phyloP scores from a whole-genome alignment of 92 coral and sea anemone genomes.

The Zoanthus sociatus region DNA sequence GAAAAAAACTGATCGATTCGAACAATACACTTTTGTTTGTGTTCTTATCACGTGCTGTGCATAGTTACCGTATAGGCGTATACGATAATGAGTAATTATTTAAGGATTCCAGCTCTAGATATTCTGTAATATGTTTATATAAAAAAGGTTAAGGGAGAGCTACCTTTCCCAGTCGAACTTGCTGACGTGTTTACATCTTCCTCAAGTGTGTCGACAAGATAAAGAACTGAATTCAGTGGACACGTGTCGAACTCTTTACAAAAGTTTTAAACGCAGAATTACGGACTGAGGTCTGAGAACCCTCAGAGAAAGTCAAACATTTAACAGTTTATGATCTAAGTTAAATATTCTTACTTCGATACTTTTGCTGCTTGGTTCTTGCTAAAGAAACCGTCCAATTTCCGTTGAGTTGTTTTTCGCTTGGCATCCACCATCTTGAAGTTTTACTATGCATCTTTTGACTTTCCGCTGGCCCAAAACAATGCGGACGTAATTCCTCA shows the following conservation, averaged over 20 bases:
- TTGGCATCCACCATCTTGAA: too few relatives aligned
- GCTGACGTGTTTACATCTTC: slow-evolving; percentile 6
- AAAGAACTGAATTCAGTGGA: slow-evolving; percentile 12
- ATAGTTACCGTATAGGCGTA: too few relatives aligned
- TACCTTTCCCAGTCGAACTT: neutral
- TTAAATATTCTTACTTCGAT: slow-evolving; percentile 10
- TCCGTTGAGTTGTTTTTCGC: neutral
- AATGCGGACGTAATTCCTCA: too few relatives aligned
- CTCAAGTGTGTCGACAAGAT: slow-evolving; percentile 2
- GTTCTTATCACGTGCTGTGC: too few relatives aligned
- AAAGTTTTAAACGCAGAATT: slow-evolving; percentile 5
- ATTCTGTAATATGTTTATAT: neutral
- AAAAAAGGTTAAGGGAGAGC: slow-evolving; percentile 2
- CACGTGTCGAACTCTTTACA: slow-evolving; percentile 16
- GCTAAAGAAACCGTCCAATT: slow-evolving; percentile 9
- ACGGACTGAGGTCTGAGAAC: slow-evolving; percentile 10
- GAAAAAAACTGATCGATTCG: too few relatives aligned
- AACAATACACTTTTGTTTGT: too few relatives aligned
- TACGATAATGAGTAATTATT: too few relatives aligned
- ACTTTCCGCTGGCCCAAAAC: too few relatives aligned
- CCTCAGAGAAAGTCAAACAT: slow-evolving; percentile 1
- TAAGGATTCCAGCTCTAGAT: too few relatives aligned
- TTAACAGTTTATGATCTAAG: slow-evolving; percentile 3
- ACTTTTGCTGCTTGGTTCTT: slow-evolving; percentile 13
- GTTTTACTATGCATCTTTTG: too few relatives aligned